Conservation (phyloP, 2,113 vertebrate species). For the Rhineura floridana region DNA sequence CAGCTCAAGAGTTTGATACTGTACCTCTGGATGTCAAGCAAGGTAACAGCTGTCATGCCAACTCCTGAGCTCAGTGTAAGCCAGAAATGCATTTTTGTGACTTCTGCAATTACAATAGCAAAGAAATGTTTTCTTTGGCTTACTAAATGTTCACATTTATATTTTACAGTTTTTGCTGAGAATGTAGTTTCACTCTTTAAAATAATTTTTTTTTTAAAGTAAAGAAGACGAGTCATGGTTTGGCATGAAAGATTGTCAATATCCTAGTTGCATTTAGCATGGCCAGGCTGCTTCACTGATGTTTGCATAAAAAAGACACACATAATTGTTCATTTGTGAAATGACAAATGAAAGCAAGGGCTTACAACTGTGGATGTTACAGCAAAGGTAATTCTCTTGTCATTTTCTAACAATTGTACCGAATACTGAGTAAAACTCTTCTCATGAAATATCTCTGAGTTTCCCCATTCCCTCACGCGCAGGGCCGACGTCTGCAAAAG, state of each 20-base stretch:
- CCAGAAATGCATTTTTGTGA: neutral
- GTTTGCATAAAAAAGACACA: slow-evolving; percentile 1
- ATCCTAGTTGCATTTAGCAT: neutral
- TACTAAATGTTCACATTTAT: slow-evolving; percentile 8
- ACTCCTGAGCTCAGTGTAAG: neutral
- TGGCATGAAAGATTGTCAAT: neutral
- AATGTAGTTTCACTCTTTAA: neutral
- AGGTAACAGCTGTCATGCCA: neutral
- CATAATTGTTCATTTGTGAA: neutral
- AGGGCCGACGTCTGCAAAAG: too few relatives aligned
- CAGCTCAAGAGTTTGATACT: neutral
- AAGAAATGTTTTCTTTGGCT: neutral
- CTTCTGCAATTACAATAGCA: neutral
- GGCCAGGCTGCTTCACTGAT: neutral
- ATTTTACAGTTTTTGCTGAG: neutral
- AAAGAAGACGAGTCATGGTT: neutral
- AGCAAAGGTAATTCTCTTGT: neutral
- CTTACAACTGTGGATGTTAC: slow-evolving; percentile 15
- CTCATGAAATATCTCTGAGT: neutral
- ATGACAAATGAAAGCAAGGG: neutral
- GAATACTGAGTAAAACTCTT: neutral
- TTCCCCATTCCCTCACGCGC: neutral
- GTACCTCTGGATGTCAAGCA: neutral
- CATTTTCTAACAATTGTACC: neutral
- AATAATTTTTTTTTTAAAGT: neutral